Evolutionary conservation across 2,888 invertebrate species (phyloP).

Genomic region (Meloe dianella): DNA sequence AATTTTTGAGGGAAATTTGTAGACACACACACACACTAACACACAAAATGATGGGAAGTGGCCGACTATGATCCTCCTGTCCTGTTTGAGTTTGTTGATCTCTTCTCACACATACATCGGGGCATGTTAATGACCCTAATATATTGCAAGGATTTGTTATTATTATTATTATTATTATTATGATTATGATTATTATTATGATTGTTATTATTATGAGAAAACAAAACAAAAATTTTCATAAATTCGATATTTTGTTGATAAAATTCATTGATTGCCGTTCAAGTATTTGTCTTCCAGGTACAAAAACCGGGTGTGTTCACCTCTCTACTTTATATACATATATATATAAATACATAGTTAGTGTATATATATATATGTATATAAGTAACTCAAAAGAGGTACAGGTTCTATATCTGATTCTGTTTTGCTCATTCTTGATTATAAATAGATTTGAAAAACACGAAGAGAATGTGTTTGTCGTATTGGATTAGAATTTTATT

Average conservation of each 20-base stretch:
- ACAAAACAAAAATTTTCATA: no score
- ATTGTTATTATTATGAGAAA: no score
- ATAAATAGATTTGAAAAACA: constrained; percentile 21
- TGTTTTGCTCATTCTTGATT: constrained; percentile 18
- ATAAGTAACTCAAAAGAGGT: background rate
- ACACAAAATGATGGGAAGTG: background rate
- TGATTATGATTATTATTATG: no score
- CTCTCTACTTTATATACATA: constrained; percentile 11
- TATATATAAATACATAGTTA: background rate
- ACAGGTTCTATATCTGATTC: constrained; percentile 26
- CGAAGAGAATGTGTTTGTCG: constrained; percentile 19
- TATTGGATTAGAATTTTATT: constrained; percentile 14
- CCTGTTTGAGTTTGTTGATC: constrained; percentile 26
- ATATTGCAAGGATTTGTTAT: no score
- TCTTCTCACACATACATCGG: constrained; percentile 5
- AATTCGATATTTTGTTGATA: background rate
- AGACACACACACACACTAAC: no score
- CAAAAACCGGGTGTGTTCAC: constrained; percentile 20
- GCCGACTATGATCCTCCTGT: constrained; percentile 16
- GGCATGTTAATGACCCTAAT: no score
- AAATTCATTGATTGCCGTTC: background rate
- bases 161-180: no score
- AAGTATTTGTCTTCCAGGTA: constrained; percentile 15
- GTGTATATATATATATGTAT: background rate
- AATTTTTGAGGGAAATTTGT: no score